These are phyloP conservation scores for Petrophora chlorosata DNA, from an alignment of 2,888 invertebrate species.

Conservation along the genomic window DNA sequence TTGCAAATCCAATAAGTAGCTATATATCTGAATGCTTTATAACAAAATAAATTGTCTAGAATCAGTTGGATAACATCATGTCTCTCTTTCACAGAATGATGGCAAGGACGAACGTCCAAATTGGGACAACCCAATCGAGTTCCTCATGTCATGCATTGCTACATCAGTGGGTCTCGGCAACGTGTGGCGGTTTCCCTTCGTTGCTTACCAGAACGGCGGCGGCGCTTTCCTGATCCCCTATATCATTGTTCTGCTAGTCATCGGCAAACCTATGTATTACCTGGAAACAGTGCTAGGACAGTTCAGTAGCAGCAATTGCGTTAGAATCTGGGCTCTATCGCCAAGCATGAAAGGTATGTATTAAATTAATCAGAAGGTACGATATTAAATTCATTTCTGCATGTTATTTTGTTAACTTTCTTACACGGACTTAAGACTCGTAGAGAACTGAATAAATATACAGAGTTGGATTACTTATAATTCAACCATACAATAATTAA, in stretches of 20 bases:
- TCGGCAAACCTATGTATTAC: conserved; percentile 92
- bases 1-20: too few relatives aligned
- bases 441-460: too few relatives aligned
- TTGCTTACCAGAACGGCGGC: conserved; percentile 88
- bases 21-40: too few relatives aligned
- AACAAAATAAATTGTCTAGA: too few relatives aligned
- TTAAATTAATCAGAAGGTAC: neutral
- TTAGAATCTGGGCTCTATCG: conserved; percentile 86
- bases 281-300: conserved; percentile 93
- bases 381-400: too few relatives aligned
- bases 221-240: conserved; percentile 90
- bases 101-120: conserved; percentile 53
- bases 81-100: conserved; percentile 42
- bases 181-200: conserved; percentile 85
- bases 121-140: conserved; percentile 88
- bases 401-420: too few relatives aligned
- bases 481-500: too few relatives aligned
- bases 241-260: conserved; percentile 86
- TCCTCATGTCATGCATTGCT: conserved; percentile 89
- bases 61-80: too few relatives aligned
- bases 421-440: too few relatives aligned
- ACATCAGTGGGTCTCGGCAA: conserved; percentile 89
- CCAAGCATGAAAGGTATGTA: conserved; percentile 88
- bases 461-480: too few relatives aligned
- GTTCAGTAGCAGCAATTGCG: conserved; percentile 91